Percentiles rank a stretch among this genome's conserved stretches.
phyloP scores from a whole-genome alignment of 1,140 invertebrate genomes.

The Caenorhabditis elegans region DNA sequence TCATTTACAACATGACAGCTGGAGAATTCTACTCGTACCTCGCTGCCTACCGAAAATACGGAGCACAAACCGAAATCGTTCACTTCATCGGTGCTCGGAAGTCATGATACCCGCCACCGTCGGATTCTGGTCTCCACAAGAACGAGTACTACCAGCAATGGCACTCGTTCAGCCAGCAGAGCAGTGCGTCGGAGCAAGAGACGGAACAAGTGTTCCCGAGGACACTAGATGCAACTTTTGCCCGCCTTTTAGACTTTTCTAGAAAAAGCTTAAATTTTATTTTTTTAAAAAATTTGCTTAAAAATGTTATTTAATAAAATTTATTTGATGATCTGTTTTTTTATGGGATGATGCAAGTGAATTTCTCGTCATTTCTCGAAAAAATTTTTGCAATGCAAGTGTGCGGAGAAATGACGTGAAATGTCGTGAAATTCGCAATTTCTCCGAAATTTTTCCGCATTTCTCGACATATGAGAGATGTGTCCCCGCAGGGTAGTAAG shows the following conservation, averaged over 20 bases:
- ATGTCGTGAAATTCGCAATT: no score
- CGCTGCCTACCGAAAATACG: constrained; percentile 94
- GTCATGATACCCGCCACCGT: constrained; percentile 76
- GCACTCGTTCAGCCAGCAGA: constrained; percentile 75
- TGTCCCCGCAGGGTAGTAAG: no score
- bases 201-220: constrained; percentile 67
- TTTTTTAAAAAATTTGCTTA: no score
- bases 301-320: no score
- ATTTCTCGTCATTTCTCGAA: no score
- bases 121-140: constrained; percentile 35
- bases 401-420: no score
- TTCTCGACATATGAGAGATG: no score
- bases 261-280: constrained; percentile 84
- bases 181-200: constrained; percentile 73
- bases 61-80: constrained; percentile 86
- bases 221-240: constrained; percentile 65
- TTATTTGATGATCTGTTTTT: no score
- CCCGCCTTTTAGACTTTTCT: constrained; percentile 87
- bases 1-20: constrained; percentile 94
- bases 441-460: no score
- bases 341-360: no score
- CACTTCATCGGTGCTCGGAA: constrained; percentile 95
- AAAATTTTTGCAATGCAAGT: no score
- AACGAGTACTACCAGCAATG: constrained; percentile 76
- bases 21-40: constrained; percentile 92